Base-by-base conservation (phyloP, 2,113 vertebrate genomes). In the Chlamydotis undulata region DNA sequence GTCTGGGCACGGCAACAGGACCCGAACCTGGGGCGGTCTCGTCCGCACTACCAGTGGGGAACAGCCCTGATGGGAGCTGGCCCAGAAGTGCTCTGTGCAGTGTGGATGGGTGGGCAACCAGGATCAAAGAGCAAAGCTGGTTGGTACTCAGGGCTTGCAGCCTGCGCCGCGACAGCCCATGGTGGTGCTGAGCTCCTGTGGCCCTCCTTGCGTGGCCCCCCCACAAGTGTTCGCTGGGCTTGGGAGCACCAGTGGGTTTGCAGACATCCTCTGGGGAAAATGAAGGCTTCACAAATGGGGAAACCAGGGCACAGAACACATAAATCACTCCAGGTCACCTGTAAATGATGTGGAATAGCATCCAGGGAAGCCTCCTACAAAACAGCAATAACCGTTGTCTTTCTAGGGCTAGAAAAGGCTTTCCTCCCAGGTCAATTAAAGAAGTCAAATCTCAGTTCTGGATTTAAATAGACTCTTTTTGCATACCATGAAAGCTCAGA, bases 131-230 rank as follows among this genome's bases (percentile, higher is more conserved):
- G 28, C 69, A 55, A 43, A 93, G 50, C 0, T 52, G 29, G 18
- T n/a, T 55, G 50, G 39, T 69, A 14, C 19, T 17, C 69, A 39
- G 69, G 43, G 45, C 31, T 65, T 2, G 0, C 16, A 80, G 53
- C 61, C 49, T 53, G 56, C 0, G 1, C 50, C 0, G 3, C 35
- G 56, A 28, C 14, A 35, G 55, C 33, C 26, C 4, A 0, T 26
- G 28, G 26, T 26, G 52, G 26, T 80, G 60, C 65, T 63, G 49
- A 79, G 35, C 47, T 28, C 41, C 11, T 4, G 12, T 29, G 49
- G 18, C 35, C 23, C 67, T 65, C 47, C 45, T 49, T 50, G 39
- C 13, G 2, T 37, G 19, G 59, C 19, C 33, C 13, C 13, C 15
- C 16, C 14, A 7, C 14, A 16, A 67, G 19, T 2, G 14, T 78